Evolutionary conservation across 2,113 vertebrate genomes (phyloP).

Genomic region (Eublepharis macularius): DNA sequence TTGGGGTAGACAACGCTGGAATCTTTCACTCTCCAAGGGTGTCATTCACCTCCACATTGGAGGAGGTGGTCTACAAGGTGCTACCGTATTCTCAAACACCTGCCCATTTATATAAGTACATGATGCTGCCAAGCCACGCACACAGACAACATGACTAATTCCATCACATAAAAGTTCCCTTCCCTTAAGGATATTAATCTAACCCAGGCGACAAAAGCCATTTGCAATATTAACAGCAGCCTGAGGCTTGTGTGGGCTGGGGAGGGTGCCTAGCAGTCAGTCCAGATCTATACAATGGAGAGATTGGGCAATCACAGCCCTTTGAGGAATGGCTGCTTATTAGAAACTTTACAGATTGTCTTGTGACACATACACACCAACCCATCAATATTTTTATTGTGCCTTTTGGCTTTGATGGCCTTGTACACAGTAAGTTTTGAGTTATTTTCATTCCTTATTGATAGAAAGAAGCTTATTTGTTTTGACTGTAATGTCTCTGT

Average conservation of each 20-base stretch:
- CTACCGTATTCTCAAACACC: neutral
- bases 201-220: neutral
- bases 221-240: neutral
- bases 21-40: neutral
- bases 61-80: neutral
- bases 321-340: neutral
- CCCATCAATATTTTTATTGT: no score
- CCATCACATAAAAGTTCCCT: neutral
- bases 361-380: neutral
- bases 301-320: no score
- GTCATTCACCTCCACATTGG: neutral
- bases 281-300: neutral
- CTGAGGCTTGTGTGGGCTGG: neutral
- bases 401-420: no score
- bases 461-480: no score
- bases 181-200: neutral
- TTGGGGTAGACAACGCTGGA: neutral
- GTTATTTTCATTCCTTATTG: no score
- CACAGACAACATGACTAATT: neutral
- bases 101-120: neutral
- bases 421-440: no score
- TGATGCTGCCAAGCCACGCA: no score
- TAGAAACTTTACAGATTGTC: neutral
- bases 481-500: no score
- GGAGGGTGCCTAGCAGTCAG: neutral